Percentiles rank a stretch among this genome's conserved stretches.
Conservation (phyloP, 2,888 invertebrate species). For the Stenodera caucasica region DNA sequence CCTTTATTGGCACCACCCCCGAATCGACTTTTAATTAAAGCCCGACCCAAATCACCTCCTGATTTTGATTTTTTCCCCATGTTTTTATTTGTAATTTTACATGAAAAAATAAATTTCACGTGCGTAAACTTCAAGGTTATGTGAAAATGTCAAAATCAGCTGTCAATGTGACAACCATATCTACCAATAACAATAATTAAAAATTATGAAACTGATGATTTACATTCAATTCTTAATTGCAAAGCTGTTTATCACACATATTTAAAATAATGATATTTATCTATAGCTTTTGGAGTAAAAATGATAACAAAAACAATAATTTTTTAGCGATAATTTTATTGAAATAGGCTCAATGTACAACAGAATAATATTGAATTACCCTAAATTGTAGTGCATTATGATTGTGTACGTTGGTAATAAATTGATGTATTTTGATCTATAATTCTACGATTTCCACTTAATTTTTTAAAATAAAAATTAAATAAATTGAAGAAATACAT, state of each 20-base stretch:
- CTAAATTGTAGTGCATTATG: slow-evolving; percentile 16
- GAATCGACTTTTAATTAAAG: slow-evolving; percentile 77
- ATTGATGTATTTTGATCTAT: slow-evolving; percentile 6
- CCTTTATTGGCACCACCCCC: slow-evolving; percentile 65
- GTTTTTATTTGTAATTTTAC: not conserved
- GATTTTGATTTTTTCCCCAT: slow-evolving; percentile 78
- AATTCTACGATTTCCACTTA: not conserved
- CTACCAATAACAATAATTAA: not conserved
- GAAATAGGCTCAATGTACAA: not conserved
- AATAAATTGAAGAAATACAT: not conserved
- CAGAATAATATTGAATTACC: slow-evolving; percentile 13
- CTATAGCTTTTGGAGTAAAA: too few relatives aligned
- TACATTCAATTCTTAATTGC: too few relatives aligned
- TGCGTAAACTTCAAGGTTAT: not conserved
- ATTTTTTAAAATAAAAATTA: not conserved
- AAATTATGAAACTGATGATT: too few relatives aligned
- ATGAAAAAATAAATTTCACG: not conserved
- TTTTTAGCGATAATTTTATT: not conserved
- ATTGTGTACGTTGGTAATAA: not conserved
- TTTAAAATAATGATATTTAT: too few relatives aligned
- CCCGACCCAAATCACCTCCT: slow-evolving; percentile 61
- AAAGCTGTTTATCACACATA: too few relatives aligned
- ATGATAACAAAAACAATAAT: not conserved
- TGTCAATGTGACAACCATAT: slow-evolving; percentile 2
- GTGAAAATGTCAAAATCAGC: slow-evolving; percentile 6